These are phyloP conservation scores for Polia nebulosa DNA, from an alignment of 2,888 invertebrate species.

Conservation along the genomic window DNA sequence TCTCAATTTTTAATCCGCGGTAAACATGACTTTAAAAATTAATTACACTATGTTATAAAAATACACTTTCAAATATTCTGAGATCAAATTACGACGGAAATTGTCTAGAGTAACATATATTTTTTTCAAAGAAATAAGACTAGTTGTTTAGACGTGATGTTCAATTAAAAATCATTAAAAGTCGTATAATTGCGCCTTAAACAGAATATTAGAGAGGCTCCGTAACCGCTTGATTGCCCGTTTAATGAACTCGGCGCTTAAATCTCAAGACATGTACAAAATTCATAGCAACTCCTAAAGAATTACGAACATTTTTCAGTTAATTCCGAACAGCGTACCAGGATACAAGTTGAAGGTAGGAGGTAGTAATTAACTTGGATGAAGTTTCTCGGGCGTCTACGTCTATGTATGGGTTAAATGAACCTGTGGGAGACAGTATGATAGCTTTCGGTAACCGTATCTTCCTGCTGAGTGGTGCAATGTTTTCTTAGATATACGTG, in stretches of 20 bases:
- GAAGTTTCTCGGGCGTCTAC: slow-evolving; percentile 26
- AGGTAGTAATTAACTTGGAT: slow-evolving; percentile 17
- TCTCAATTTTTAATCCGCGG: too few relatives aligned
- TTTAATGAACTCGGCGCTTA: slow-evolving; percentile 19
- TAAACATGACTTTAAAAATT: too few relatives aligned
- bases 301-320: slow-evolving; percentile 26
- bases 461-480: slow-evolving; percentile 2
- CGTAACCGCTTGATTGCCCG: background rate
- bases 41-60: too few relatives aligned
- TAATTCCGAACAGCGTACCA: slow-evolving; percentile 12
- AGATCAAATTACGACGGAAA: too few relatives aligned
- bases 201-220: too few relatives aligned
- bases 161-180: too few relatives aligned
- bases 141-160: too few relatives aligned
- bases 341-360: slow-evolving; percentile 1
- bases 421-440: slow-evolving; percentile 1
- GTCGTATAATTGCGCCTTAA: too few relatives aligned
- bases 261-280: slow-evolving; percentile 18
- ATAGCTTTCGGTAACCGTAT: slow-evolving; percentile 18
- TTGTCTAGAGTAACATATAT: too few relatives aligned
- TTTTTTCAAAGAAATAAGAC: too few relatives aligned
- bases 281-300: slow-evolving; percentile 15
- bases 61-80: too few relatives aligned
- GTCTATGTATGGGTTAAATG: slow-evolving; percentile 12
- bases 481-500: slow-evolving; percentile 2